phyloP scores from a whole-genome alignment of 37 sponge, comb jelly and placozoan species.

The Beroe forskalii region DNA sequence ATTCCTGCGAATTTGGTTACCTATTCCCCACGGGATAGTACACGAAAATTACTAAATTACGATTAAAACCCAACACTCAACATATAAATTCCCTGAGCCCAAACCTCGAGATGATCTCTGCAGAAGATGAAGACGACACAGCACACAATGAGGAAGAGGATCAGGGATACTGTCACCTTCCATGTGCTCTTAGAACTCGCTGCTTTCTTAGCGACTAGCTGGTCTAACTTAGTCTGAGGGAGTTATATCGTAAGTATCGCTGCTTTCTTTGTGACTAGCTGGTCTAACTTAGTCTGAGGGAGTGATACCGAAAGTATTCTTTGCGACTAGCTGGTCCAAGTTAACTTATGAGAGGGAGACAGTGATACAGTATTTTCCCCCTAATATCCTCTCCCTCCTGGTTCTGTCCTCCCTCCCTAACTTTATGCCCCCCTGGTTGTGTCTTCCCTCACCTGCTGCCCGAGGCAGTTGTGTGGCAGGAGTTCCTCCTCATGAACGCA shows the following conservation, averaged over 20 bases:
- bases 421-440: too few relatives aligned
- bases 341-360: too few relatives aligned
- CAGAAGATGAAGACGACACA: slow-evolving; percentile 71
- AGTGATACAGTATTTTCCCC: too few relatives aligned
- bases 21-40: too few relatives aligned
- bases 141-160: slow-evolving; percentile 61
- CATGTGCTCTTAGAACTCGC: slow-evolving; percentile 39
- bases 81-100: too few relatives aligned
- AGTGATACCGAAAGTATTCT: too few relatives aligned
- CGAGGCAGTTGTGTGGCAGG: slow-evolving; percentile 58
- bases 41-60: too few relatives aligned
- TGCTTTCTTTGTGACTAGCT: slow-evolving; percentile 55
- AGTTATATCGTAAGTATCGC: slow-evolving; percentile 6
- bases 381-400: too few relatives aligned
- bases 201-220: slow-evolving; percentile 57
- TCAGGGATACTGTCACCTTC: background rate
- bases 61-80: too few relatives aligned
- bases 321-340: too few relatives aligned
- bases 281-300: slow-evolving; percentile 56
- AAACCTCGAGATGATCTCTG: slow-evolving; percentile 63
- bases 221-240: slow-evolving; percentile 41
- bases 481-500: slow-evolving; percentile 63
- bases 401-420: too few relatives aligned
- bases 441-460: slow-evolving; percentile 61
- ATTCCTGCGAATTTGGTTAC: too few relatives aligned